Percentiles rank a stretch among this genome's conserved stretches.
These are phyloP conservation scores for Noctua janthe DNA, from an alignment of 2,888 invertebrate genomes.

Conservation along the genomic window DNA sequence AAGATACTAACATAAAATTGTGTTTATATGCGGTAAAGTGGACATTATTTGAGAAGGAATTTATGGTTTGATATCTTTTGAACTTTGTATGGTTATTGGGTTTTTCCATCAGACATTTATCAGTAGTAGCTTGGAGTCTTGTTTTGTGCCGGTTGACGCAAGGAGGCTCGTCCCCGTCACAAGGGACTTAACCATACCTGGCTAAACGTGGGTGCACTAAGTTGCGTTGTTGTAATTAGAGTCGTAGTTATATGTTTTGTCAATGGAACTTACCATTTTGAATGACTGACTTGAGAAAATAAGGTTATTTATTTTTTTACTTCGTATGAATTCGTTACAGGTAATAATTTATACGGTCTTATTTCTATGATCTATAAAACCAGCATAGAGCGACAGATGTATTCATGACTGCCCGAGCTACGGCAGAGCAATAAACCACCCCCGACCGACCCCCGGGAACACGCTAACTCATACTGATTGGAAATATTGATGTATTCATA, in stretches of 20 bases:
- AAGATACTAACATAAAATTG: background rate
- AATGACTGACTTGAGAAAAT: background rate
- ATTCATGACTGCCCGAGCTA: conserved; percentile 52
- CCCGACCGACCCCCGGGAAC: conserved; percentile 57
- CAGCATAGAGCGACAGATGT: conserved; percentile 39
- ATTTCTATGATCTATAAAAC: conserved; percentile 16
- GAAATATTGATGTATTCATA: conserved; percentile 53
- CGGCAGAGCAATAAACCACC: conserved; percentile 48
- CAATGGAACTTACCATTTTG: background rate
- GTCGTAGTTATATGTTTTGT: background rate
- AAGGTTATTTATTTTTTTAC: background rate
- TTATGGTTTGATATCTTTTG: background rate
- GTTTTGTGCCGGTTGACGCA: background rate
- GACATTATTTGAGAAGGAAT: background rate
- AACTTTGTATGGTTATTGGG: background rate
- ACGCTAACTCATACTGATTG: conserved; percentile 42
- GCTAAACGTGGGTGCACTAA: background rate
- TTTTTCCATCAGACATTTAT: background rate
- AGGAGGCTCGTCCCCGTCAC: background rate
- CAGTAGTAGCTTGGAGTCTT: background rate
- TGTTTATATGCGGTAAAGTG: background rate
- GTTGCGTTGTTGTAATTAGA: background rate
- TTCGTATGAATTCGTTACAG: background rate
- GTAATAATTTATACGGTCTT: background rate
- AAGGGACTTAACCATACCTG: background rate